A percentile compares a stretch with the other conserved stretches of the same genome.
These are phyloP conservation scores for Sebastes jordani DNA, from an alignment of 2,797 vertebrate genomes.

Conservation along the genomic window DNA sequence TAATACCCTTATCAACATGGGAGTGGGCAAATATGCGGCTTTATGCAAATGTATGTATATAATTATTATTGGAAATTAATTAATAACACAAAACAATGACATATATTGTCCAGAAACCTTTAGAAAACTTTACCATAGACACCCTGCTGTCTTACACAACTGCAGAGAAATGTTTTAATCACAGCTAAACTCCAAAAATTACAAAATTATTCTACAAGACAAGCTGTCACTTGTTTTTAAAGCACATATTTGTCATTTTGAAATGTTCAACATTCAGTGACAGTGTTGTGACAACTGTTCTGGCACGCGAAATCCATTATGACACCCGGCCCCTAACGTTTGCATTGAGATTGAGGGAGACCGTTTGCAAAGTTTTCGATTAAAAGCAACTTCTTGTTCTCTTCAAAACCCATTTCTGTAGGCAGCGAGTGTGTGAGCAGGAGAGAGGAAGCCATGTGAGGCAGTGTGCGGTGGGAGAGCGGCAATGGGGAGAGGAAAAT, in stretches of 20 bases:
- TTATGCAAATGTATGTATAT: too few species aligned
- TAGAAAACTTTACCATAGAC: background rate
- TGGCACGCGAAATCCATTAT: background rate
- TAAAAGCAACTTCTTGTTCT: conserved; percentile 3
- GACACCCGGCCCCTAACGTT: background rate
- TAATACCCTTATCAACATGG: too few species aligned
- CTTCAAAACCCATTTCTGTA: background rate
- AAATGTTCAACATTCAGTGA: background rate
- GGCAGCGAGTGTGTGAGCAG: background rate
- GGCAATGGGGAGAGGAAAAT: conserved; percentile 23
- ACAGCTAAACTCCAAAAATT: background rate
- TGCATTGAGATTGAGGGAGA: background rate
- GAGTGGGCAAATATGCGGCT: too few species aligned
- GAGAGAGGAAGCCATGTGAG: background rate
- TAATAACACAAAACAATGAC: too few species aligned
- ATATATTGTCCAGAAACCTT: too few species aligned
- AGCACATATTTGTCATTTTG: background rate
- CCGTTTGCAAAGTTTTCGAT: conserved; percentile 25
- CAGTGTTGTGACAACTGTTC: background rate
- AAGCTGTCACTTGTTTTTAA: background rate
- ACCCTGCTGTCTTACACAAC: background rate
- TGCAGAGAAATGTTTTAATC: background rate
- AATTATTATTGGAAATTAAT: too few species aligned
- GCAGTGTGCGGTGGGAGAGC: background rate
- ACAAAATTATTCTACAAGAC: background rate